Conservation (phyloP, 2,113 vertebrate species). For the Arizona elegans region DNA sequence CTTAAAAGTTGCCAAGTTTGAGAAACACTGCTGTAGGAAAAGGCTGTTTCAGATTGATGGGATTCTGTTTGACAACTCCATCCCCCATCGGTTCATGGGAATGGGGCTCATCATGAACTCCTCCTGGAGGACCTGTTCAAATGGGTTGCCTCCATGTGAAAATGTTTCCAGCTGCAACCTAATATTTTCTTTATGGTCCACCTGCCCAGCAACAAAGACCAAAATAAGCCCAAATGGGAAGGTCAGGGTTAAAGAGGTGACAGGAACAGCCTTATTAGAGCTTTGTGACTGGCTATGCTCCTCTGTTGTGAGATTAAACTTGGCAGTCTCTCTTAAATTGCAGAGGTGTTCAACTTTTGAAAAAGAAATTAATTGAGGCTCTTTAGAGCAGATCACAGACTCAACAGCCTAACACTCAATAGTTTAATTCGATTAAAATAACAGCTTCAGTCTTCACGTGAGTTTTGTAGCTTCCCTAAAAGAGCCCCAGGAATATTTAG, state of each 20-base stretch:
- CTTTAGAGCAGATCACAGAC: not conserved
- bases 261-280: not conserved
- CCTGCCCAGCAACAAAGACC: not conserved
- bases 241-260: not conserved
- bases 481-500: not conserved
- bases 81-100: not conserved
- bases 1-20: not conserved
- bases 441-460: not conserved
- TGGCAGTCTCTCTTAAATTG: not conserved
- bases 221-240: not conserved
- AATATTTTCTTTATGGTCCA: not conserved
- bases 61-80: not conserved
- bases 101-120: not conserved
- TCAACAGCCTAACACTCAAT: not conserved
- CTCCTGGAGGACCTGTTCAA: not conserved
- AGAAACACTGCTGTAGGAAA: not conserved
- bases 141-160: not conserved
- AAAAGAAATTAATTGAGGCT: not conserved
- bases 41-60: not conserved
- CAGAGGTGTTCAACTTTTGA: not conserved
- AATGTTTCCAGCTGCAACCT: not conserved
- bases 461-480: not conserved
- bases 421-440: not conserved
- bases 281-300: not conserved
- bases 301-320: not conserved